phyloP scores from a whole-genome alignment of 2,113 vertebrate genomes.

The Elaphurus davidianus region DNA sequence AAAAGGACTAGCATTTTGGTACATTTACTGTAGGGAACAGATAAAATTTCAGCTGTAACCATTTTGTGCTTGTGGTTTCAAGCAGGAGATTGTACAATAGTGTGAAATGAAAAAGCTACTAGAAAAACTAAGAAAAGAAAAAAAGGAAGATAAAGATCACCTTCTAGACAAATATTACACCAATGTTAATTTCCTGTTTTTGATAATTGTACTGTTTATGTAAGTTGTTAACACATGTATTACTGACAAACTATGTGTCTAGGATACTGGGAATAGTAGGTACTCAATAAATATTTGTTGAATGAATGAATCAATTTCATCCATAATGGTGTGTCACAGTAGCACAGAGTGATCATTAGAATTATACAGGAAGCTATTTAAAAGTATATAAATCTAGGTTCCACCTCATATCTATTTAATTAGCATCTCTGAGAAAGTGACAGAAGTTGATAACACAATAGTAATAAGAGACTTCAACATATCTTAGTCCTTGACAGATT shows the following conservation, averaged over 20 bases:
- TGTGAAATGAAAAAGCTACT: neutral
- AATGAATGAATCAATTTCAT: neutral
- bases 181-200: conserved; percentile 7
- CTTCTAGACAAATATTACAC: neutral
- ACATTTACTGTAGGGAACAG: conserved; percentile 15
- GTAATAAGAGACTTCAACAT: neutral
- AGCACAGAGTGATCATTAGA: neutral
- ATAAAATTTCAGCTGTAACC: neutral
- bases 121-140: neutral
- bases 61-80: conserved; percentile 17
- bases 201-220: neutral
- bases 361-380: neutral
- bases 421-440: conserved; percentile 2
- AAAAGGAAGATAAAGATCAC: conserved; percentile 15
- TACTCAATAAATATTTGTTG: neutral
- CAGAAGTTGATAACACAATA: neutral
- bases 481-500: conserved; percentile 17
- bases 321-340: neutral
- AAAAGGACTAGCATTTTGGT: conserved; percentile 15
- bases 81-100: conserved; percentile 18
- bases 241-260: neutral
- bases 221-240: neutral
- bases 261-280: neutral
- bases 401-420: neutral
- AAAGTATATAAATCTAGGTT: neutral